phyloP scores from a whole-genome alignment of 2,888 invertebrate genomes.

The Margaritifera margaritifera region DNA sequence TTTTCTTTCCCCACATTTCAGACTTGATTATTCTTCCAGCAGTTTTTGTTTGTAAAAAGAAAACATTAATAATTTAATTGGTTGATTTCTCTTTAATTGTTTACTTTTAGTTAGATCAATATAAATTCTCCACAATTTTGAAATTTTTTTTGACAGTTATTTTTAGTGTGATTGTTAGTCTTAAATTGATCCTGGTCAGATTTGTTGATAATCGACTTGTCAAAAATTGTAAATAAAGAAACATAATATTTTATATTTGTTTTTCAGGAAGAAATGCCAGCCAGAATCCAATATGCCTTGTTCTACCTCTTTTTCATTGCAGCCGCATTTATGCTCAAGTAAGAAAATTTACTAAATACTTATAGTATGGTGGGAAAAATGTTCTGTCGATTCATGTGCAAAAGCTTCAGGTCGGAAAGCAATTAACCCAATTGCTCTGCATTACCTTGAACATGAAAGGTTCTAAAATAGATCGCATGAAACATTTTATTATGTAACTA shows the following conservation, averaged over 20 bases:
- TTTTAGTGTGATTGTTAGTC: background rate
- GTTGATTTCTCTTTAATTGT: background rate
- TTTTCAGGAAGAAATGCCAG: slow-evolving; percentile 86
- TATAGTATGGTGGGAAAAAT: too few relatives aligned
- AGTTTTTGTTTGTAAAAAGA: too few relatives aligned
- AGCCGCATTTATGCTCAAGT: slow-evolving; percentile 92
- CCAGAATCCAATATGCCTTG: slow-evolving; percentile 84
- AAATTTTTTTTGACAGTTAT: background rate
- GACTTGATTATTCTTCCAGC: too few relatives aligned
- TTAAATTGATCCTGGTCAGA: too few relatives aligned
- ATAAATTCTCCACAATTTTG: background rate
- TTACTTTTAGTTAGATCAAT: background rate
- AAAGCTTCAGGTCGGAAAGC: background rate
- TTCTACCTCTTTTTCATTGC: slow-evolving; percentile 87
- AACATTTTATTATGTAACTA: too few relatives aligned
- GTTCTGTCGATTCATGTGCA: background rate
- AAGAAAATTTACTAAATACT: slow-evolving; percentile 71
- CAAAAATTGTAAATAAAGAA: background rate
- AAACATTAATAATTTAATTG: too few relatives aligned
- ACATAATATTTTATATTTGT: background rate
- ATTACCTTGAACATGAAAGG: too few relatives aligned
- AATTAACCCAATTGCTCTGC: too few relatives aligned
- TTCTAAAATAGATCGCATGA: too few relatives aligned
- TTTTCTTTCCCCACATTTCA: too few relatives aligned
- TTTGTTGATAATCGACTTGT: too few relatives aligned